Evolutionary conservation across 2,113 vertebrate species (phyloP).

Genomic region (Stegostoma tigrinum): DNA sequence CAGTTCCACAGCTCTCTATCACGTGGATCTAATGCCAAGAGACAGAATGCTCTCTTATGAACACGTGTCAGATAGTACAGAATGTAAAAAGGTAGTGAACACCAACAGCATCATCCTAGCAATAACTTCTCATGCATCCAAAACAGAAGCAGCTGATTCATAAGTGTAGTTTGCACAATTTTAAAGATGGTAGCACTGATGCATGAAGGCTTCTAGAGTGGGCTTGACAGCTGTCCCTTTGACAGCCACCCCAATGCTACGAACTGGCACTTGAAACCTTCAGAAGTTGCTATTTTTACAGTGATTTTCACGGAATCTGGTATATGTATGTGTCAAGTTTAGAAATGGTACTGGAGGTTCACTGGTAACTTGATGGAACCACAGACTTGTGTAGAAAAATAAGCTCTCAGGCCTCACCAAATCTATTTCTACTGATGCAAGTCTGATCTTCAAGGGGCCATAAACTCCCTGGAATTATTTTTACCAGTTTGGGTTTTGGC

Average conservation of each 20-base stretch:
- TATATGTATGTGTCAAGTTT: background rate
- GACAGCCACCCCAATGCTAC: background rate
- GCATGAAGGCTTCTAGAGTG: background rate
- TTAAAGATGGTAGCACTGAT: background rate
- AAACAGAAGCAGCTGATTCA: background rate
- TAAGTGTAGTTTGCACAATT: background rate
- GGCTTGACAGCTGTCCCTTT: background rate
- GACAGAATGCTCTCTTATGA: background rate
- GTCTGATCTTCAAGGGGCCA: background rate
- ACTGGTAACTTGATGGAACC: background rate
- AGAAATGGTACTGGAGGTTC: background rate
- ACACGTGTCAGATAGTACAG: background rate
- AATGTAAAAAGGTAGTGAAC: background rate
- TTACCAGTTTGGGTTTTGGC: background rate
- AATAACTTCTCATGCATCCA: background rate
- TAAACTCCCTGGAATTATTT: background rate
- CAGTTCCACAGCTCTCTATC: background rate
- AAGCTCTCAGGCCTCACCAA: background rate
- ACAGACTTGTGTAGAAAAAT: background rate
- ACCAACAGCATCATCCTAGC: background rate
- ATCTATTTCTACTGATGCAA: background rate
- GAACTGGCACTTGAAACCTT: background rate
- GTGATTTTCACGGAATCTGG: background rate
- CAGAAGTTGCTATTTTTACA: background rate
- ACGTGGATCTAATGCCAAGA: background rate